phyloP scores from a whole-genome alignment of 2,797 vertebrate species.

The Euthynnus affinis region DNA sequence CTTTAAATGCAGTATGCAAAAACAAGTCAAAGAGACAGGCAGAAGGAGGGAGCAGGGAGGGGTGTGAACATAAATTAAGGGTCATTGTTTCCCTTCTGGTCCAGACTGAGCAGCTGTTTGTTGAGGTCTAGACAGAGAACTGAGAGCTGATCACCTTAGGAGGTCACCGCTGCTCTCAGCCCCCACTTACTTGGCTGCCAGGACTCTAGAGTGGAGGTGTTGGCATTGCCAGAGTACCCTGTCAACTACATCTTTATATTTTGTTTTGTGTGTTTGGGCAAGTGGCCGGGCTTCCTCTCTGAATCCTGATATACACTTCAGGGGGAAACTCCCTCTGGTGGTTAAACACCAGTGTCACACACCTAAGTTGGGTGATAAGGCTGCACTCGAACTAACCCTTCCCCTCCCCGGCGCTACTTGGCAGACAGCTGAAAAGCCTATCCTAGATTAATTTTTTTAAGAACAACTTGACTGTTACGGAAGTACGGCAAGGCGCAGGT shows the following conservation, averaged over 20 bases:
- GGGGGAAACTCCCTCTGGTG: constrained; percentile 77
- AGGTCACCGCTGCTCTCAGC: constrained; percentile 70
- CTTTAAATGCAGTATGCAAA: constrained; percentile 84
- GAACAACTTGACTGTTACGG: constrained; percentile 31
- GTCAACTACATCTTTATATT: constrained; percentile 70
- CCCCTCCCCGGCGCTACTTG: neutral
- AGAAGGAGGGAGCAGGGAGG: constrained; percentile 37
- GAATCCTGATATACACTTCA: constrained; percentile 18
- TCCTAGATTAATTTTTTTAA: constrained; percentile 27
- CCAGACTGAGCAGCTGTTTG: constrained; percentile 74
- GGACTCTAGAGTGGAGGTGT: constrained; percentile 52
- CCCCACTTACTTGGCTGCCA: constrained; percentile 59
- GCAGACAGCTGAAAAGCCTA: constrained; percentile 19
- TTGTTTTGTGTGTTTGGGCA: constrained; percentile 57
- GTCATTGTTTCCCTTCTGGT: constrained; percentile 76
- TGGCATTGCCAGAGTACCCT: constrained; percentile 65
- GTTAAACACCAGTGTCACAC: constrained; percentile 53
- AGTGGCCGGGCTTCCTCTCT: constrained; percentile 43
- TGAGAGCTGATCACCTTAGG: constrained; percentile 73
- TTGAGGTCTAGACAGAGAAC: constrained; percentile 74
- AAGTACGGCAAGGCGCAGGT: constrained; percentile 17
- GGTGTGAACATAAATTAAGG: constrained; percentile 77
- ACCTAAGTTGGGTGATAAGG: constrained; percentile 38
- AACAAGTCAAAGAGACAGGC: constrained; percentile 78
- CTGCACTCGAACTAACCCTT: constrained; percentile 27